Evolutionary conservation across 2,888 invertebrate genomes (phyloP).

Genomic region (Drosophila algonquin): DNA sequence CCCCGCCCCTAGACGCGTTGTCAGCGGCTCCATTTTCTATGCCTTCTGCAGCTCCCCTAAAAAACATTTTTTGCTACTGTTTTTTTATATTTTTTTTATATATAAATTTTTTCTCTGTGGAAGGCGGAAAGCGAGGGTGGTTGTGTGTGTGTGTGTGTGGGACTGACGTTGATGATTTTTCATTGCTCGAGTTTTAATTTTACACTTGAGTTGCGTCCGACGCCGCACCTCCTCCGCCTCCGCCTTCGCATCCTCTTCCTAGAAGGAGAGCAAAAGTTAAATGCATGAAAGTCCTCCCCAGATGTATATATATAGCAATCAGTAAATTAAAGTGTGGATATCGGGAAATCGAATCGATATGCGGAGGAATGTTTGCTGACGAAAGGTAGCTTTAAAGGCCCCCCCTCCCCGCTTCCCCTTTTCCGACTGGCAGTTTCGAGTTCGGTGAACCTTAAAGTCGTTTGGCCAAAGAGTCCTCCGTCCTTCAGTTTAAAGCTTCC

Average conservation of each 20-base stretch:
- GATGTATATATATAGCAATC: constrained; percentile 6
- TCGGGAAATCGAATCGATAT: constrained; percentile 22
- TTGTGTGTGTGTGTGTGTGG: constrained; percentile 32
- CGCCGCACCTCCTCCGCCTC: constrained; percentile 39
- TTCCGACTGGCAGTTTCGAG: constrained; percentile 18
- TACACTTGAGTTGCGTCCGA: constrained; percentile 81
- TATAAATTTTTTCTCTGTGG: constrained; percentile 9
- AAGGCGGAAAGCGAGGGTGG: constrained; percentile 7
- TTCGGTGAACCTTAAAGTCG: constrained; percentile 58
- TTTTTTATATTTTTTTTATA: constrained; percentile 32
- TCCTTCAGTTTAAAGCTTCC: constrained; percentile 2
- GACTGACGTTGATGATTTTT: constrained; percentile 82
- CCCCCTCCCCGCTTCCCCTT: not conserved
- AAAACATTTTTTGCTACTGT: constrained; percentile 63
- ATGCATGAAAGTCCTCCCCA: constrained; percentile 11
- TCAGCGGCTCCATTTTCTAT: constrained; percentile 46
- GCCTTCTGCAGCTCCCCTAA: constrained; percentile 23
- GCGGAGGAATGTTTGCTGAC: constrained; percentile 1
- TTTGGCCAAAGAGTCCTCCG: too few relatives aligned
- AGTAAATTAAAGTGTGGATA: constrained; percentile 27
- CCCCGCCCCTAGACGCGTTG: constrained; percentile 36
- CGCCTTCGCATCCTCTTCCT: not conserved
- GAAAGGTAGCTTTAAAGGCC: constrained; percentile 2
- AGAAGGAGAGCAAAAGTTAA: constrained; percentile 30
- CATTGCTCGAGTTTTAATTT: constrained; percentile 83